A percentile compares a stretch with the other conserved stretches of the same genome.
Evolutionary conservation across 1,140 invertebrate species (phyloP).

Genomic region (Drosophila ogumai): DNA sequence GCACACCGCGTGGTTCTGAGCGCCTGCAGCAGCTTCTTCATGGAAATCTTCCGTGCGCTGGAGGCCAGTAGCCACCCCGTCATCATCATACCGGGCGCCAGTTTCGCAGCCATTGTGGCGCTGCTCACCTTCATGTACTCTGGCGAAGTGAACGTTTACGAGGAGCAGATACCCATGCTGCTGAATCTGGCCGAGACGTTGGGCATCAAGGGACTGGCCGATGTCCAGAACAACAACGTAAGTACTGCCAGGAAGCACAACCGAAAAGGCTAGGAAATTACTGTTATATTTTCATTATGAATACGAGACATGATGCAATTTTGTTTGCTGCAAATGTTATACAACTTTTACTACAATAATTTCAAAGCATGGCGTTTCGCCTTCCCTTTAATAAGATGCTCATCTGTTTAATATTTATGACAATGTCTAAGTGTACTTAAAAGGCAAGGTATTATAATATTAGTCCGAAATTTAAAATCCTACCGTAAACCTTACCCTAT

Average conservation of each 20-base stretch:
- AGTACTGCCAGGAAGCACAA: conserved; percentile 61
- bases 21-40: conserved; percentile 96
- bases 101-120: conserved; percentile 91
- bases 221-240: conserved; percentile 89
- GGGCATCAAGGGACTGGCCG: conserved; percentile 94
- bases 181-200: conserved; percentile 93
- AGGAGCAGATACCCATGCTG: conserved; percentile 92
- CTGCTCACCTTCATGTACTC: conserved; percentile 96
- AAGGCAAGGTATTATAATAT: no score
- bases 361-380: no score
- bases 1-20: conserved; percentile 95
- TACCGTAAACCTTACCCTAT: no score
- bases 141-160: conserved; percentile 95
- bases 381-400: no score
- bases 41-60: conserved; percentile 92
- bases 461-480: no score
- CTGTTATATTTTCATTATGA: no score
- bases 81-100: conserved; percentile 92
- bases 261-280: neutral
- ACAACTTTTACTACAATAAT: no score
- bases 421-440: no score
- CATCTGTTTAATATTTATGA: no score
- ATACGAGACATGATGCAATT: no score
- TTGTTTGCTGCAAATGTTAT: no score
- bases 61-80: conserved; percentile 91